Conservation (phyloP, 2,888 invertebrate genomes). For the Lasius platythorax region DNA sequence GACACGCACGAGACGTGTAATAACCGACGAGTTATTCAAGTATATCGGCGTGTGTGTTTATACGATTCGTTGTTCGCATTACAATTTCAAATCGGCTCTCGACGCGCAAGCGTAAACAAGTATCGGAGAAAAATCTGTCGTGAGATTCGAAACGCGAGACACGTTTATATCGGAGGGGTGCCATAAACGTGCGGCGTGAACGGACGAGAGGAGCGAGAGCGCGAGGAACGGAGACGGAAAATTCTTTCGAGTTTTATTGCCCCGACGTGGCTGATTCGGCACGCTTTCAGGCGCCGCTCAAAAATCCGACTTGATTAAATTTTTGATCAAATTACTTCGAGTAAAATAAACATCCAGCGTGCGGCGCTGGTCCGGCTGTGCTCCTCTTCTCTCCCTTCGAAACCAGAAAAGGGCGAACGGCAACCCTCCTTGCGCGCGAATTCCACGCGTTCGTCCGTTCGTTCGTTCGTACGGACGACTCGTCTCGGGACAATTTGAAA, state of each 20-base stretch:
- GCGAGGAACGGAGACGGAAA: constrained; percentile 57
- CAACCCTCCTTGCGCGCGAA: constrained; percentile 67
- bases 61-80: constrained; percentile 32
- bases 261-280: constrained; percentile 82
- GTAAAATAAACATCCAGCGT: constrained; percentile 84
- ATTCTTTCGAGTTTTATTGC: constrained; percentile 83
- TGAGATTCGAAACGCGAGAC: constrained; percentile 53
- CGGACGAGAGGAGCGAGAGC: not conserved
- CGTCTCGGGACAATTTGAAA: constrained; percentile 62
- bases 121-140: constrained; percentile 43
- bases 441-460: constrained; percentile 76
- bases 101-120: constrained; percentile 18
- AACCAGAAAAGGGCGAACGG: constrained; percentile 43
- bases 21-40: constrained; percentile 43
- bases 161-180: constrained; percentile 61
- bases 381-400: constrained; percentile 39
- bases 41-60: not conserved
- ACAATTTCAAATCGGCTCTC: constrained; percentile 56
- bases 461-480: constrained; percentile 76
- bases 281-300: constrained; percentile 81
- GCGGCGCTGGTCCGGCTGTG: constrained; percentile 41
- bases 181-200: constrained; percentile 60
- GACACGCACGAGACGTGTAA: constrained; percentile 37
- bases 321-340: constrained; percentile 86
- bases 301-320: constrained; percentile 86